Conservation (phyloP, 2,888 invertebrate genomes). For the Acrobasis suavella region DNA sequence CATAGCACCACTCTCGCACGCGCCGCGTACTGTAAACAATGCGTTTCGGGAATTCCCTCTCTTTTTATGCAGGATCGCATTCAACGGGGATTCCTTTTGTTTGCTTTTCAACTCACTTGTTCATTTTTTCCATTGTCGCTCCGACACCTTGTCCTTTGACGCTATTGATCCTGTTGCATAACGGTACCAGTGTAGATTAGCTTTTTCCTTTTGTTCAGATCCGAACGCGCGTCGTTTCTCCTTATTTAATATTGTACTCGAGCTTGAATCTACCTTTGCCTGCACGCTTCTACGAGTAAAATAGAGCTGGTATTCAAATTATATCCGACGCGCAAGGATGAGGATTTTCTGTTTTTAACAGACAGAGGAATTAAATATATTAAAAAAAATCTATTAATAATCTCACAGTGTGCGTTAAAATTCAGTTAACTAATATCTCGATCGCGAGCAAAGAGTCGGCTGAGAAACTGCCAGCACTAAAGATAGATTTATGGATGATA, state of each 20-base stretch:
- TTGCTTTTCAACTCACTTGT: conserved; percentile 66
- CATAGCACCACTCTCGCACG: conserved; percentile 60
- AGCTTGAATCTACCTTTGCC: neutral
- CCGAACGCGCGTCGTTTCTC: conserved; percentile 24
- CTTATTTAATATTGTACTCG: conserved; percentile 4
- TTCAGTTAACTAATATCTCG: conserved; percentile 10
- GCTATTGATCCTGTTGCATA: conserved; percentile 59
- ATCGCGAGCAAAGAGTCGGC: conserved; percentile 11
- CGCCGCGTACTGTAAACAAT: conserved; percentile 72
- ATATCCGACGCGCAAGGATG: neutral
- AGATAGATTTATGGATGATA: conserved; percentile 17
- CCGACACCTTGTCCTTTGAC: conserved; percentile 58
- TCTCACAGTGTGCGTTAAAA: conserved; percentile 7
- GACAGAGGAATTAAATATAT: too few species aligned
- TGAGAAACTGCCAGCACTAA: conserved; percentile 26
- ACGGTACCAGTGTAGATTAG: conserved; percentile 50
- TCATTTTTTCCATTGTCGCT: conserved; percentile 58
- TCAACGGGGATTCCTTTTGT: conserved; percentile 82
- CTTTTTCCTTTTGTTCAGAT: conserved; percentile 35
- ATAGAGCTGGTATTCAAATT: neutral
- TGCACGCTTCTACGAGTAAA: neutral
- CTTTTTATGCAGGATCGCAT: conserved; percentile 75
- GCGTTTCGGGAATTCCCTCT: conserved; percentile 78
- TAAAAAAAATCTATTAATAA: neutral
- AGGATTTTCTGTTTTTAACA: neutral